Base-by-base conservation (phyloP, 2,888 invertebrate species). In the Hypena proboscidalis region DNA sequence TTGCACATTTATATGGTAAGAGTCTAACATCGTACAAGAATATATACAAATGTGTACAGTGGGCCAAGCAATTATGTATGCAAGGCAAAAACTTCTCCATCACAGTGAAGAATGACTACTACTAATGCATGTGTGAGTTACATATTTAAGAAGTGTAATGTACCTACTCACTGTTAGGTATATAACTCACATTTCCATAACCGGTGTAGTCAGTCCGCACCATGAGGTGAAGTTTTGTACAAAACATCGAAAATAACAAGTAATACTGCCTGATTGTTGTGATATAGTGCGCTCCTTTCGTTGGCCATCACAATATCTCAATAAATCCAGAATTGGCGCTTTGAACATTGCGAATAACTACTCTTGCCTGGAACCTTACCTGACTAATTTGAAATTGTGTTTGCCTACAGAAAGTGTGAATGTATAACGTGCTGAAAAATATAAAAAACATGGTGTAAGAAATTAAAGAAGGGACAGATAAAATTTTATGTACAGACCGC, bases 361-460 rank as follows among this genome's bases (percentile, higher is more conserved):
- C n/a, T 15, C 17, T 19, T 32, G 14, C 13, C 8, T 8, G 15
- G 21, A 37, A 29, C 2, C 13, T 14, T 23, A 23, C 2, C 45
- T 26, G 29, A 53, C 49, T 63, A 60, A 63, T 47, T 43, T 58
- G 50, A 77, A 72, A 64, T 79, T 82, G 76, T 83, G 77, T 83
- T 82, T 83, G 77, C 79, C 83, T 70, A 69, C 85, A 87, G 86
- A 87, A 83, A 83, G 77, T 78, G 73, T 86, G 78, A 85, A 68
- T 69, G 60, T 69, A 56, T 60, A 66, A 65, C 64, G 71, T 60
- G 67, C 67, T 55, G 67, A 74, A 74, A 68, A 59, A 58, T 67
- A 70, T 67, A 74, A 80, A 76, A 74, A 72, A 68, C 50, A 73
- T 70, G 72, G 68, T 72, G 68, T 78, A 79, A 79, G 74, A 73